Evolutionary conservation across 2,113 vertebrate species (phyloP), one percentile per base, ranked within the genome.

Genomic region (Pomatostomus ruficeps): DNA sequence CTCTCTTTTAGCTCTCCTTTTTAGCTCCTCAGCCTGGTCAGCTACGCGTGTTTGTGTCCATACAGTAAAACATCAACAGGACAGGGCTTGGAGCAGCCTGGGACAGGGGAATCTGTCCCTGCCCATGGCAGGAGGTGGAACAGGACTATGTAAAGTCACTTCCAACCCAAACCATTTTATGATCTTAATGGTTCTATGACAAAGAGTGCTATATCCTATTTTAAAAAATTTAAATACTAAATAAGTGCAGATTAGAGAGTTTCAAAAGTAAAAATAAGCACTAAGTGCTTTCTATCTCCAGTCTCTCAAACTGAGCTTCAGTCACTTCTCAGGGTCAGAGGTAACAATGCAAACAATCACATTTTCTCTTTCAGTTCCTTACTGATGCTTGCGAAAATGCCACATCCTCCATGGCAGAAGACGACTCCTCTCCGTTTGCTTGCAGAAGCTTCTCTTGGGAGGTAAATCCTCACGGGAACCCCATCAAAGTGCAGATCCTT

Each of bases 351-450:
- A 70, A 88, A 28, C 6, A n/a, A 49, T 26, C 3, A 1, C 22
- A 15, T 86, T 91, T 78, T 74, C 55, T 90, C 43, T 90, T 88
- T 71, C 57, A 94, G 52, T 63, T 92, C 62, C 97, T 97, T 97
- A 98, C 98, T 97, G 73, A 98, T 96, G 82, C 96, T 97, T 18
- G 98, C 97, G 0, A 97, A 49, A 8, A 98, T 74, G 86, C 96
- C 91, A 0, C 96, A 98, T 57, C 98, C 98, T 74, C 98, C 98
- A 7, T 98, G 98, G 95, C 98, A 96, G 87, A 97, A 98, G 66
- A 98, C 4, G 9, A 98, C 89, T 58, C 97, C 98, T 96, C 95
- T 93, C 52, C 83, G 54, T 78, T 91, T 92, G 66, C 95, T 88
- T 4, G 80, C 45, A 45, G 95, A 85, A 22, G 67, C 29, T 10